phyloP scores from a whole-genome alignment of 2,888 invertebrate genomes.

The Abscondita cerata region DNA sequence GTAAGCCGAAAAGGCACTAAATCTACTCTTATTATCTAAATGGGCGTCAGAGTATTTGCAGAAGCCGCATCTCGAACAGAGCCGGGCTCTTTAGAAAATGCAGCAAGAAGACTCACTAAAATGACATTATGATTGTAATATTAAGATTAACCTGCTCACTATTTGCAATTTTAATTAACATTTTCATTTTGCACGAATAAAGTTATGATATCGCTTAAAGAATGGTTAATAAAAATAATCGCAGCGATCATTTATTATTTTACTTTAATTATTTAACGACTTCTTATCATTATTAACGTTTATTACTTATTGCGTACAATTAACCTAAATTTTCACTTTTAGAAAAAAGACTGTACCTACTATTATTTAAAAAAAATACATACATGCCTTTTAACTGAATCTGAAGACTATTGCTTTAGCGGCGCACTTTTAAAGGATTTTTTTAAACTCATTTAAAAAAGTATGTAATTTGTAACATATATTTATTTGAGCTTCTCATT shows the following conservation, averaged over 20 bases:
- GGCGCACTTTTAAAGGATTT: neutral
- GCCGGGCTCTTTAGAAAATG: slow-evolving; percentile 38
- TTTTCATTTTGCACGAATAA: too few relatives aligned
- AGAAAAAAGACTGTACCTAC: too few relatives aligned
- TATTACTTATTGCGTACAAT: too few relatives aligned
- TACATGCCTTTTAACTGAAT: neutral
- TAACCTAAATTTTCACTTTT: too few relatives aligned
- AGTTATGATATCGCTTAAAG: too few relatives aligned
- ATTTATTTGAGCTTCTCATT: slow-evolving; percentile 87
- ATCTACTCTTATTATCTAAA: slow-evolving; percentile 59
- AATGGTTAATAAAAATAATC: too few relatives aligned
- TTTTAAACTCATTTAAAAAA: neutral
- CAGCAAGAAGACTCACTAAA: slow-evolving; percentile 22
- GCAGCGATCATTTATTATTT: too few relatives aligned
- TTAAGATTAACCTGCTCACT: slow-evolving; percentile 10
- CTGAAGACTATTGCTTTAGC: neutral
- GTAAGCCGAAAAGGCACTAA: slow-evolving; percentile 57
- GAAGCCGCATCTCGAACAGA: slow-evolving; percentile 46
- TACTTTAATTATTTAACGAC: too few relatives aligned
- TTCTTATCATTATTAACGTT: too few relatives aligned
- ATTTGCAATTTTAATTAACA: too few relatives aligned
- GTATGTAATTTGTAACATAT: slow-evolving; percentile 74
- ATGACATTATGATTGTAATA: slow-evolving; percentile 17
- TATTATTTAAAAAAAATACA: too few relatives aligned
- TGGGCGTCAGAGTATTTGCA: slow-evolving; percentile 57